Base-by-base conservation (phyloP, 2,888 invertebrate species). In the Drosophila pseudotakahashii region DNA sequence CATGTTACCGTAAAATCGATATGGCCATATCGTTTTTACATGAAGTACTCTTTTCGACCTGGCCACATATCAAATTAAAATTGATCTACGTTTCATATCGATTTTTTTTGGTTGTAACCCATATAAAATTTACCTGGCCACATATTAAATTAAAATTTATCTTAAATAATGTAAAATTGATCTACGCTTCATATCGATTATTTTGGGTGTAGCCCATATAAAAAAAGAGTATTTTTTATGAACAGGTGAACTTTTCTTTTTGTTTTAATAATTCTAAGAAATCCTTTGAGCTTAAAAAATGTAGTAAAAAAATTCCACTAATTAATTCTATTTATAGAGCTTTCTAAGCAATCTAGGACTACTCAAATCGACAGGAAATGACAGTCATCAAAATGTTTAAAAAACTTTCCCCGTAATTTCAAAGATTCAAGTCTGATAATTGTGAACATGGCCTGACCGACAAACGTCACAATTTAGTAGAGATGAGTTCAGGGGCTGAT, bases 371-470 rank as follows among this genome's bases (percentile, higher is more conserved):
- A 66, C 52, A 26, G 67, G 52, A 66, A 66, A 47, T 34, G 19
- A 39, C 45, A 11, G 32, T 34, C 19, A 39, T 14, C 14, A 32
- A 66, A 37, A 23, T 5, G 19, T 53, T 64, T 53, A 10, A 10
- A 34, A 66, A 66, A 66, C 52, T 66, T 66, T 66, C 66, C 66
- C 47, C 47, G 26, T 52, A 32, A 53, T 47, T 66, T 26, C 9
- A 39, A 47, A 36, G 67, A 66, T 66, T 52, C 23, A 34, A 26
- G 11, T 23, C 19, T 39, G 66, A 66, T 53, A 47, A 36, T n/a
- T 7, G 7, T 13, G 9, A 23, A 23, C 32, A 66, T 64, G 64
- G 45, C 32, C 64, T 66, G 64, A 64, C 66, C 37, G 26, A 3
- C 51, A 16, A 52, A 64, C 64, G 66, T 66, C 64, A 64, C 32